Evolutionary conservation across 2,888 invertebrate species (phyloP), one percentile per base, ranked within the genome.

Genomic region (Oithona nana): DNA sequence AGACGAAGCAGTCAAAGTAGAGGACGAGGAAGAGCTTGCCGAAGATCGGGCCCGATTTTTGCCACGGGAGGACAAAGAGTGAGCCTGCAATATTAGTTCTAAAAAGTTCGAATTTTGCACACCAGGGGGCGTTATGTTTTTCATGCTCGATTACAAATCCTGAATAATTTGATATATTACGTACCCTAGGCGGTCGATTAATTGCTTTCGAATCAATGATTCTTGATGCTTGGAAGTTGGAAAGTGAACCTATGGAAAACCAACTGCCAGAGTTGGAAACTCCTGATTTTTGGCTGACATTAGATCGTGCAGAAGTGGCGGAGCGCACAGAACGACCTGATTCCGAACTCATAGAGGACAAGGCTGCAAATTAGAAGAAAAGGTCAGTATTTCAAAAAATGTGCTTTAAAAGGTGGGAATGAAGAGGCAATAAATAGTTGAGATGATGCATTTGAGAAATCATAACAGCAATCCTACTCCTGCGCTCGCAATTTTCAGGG

Each of bases 221-320:
- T 11, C 26, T 54, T 3, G 11, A 20, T 8, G 57, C 57, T 31
- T 61, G 61, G 54, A 61, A 61, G 8, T 26, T 52, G 4, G 61
- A 61, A n/a, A 61, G 31, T 3, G 61, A 61, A 11, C 51, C 61
- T 20, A 61, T 51, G 28, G 61, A 61, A 29, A 61, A 61, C 61
- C 61, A 61, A n/a, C 39, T 39, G 16, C 29, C 26, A 20, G 57
- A 57, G 22, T 28, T 30, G 28, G 57, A 57, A n/a, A 8, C 13
- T 16, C 26, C 26, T 8, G 59, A 59, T 26, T 26, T 54, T 20
- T 24, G 24, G 26, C 54, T 54, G 24, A 26, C 22, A 22, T 54
- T 54, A 26, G 54, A 54, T 16, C 26, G 22, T 16, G 22, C 22
- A 3, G 56, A 56, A 1, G 56, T 26, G 28, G 3, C 3, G 6